Evolutionary conservation across 2,113 vertebrate genomes (phyloP).

Genomic region (Spermophilus dauricus): DNA sequence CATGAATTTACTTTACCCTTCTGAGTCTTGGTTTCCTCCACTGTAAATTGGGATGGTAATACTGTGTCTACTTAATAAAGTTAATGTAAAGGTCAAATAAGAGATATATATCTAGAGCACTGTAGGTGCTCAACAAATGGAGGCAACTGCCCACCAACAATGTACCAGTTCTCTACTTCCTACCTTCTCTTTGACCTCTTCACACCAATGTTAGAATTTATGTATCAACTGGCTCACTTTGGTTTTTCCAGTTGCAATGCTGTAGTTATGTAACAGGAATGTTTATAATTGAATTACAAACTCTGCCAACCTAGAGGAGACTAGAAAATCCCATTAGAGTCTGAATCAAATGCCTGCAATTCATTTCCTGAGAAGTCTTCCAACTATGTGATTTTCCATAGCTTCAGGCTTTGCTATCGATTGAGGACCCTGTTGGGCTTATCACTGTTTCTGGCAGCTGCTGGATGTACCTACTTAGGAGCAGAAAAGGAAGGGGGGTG

Average conservation of each 20-base stretch:
- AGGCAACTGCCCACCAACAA: background rate
- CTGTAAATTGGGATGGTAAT: background rate
- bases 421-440: background rate
- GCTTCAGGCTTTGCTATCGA: conserved; percentile 9
- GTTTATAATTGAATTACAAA: conserved; percentile 54
- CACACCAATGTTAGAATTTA: background rate
- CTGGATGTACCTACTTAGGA: background rate
- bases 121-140: background rate
- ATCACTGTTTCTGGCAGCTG: background rate
- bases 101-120: background rate
- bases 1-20: background rate
- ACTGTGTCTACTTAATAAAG: background rate
- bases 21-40: background rate
- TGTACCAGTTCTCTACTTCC: conserved; percentile 3
- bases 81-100: background rate
- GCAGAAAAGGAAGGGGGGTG: background rate
- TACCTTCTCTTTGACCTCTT: conserved; percentile 10
- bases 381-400: conserved; percentile 21
- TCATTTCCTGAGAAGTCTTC: conserved; percentile 53
- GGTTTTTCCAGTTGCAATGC: background rate
- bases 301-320: conserved; percentile 6
- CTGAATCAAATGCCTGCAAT: background rate
- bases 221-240: background rate
- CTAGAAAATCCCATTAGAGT: background rate
- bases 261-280: background rate